Conservation (phyloP, 37 sponge, comb jelly and placozoan genomes). For the Hexactinellida sp. region DNA sequence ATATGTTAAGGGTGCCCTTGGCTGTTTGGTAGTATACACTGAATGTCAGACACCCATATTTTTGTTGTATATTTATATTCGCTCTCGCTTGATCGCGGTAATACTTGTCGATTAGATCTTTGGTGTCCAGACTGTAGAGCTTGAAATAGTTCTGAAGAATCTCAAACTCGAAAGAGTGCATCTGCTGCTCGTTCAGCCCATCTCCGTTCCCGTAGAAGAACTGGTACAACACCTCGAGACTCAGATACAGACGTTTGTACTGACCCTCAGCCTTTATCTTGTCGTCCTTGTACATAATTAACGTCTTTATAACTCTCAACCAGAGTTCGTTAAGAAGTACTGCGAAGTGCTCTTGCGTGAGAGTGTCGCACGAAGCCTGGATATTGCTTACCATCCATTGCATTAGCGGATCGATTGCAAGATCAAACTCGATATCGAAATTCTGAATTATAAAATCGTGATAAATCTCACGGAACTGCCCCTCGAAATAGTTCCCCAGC, state of each 20-base stretch:
- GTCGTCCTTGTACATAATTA: not conserved
- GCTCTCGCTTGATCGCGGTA: not conserved
- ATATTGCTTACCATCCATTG: not conserved
- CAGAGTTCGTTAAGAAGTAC: not conserved
- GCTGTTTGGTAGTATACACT: not conserved
- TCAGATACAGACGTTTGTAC: slow-evolving; percentile 8
- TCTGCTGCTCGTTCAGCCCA: not conserved
- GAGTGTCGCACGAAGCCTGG: not conserved
- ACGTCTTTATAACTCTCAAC: not conserved
- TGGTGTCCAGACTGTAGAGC: not conserved
- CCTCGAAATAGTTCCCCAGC: not conserved
- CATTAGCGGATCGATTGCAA: not conserved
- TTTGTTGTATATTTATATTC: not conserved
- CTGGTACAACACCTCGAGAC: not conserved
- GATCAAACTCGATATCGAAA: not conserved
- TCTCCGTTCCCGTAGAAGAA: slow-evolving; percentile 7
- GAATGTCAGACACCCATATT: not conserved
- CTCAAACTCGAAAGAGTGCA: not conserved
- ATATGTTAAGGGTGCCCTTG: not conserved
- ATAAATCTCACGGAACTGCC: not conserved
- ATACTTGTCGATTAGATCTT: not conserved
- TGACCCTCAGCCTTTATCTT: not conserved
- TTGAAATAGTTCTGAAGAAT: slow-evolving; percentile 10
- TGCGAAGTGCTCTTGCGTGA: not conserved
- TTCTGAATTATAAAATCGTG: not conserved